phyloP scores from a whole-genome alignment of 37 sponge, comb jelly and placozoan genomes.

The Chondrilla cf. caribensis region DNA sequence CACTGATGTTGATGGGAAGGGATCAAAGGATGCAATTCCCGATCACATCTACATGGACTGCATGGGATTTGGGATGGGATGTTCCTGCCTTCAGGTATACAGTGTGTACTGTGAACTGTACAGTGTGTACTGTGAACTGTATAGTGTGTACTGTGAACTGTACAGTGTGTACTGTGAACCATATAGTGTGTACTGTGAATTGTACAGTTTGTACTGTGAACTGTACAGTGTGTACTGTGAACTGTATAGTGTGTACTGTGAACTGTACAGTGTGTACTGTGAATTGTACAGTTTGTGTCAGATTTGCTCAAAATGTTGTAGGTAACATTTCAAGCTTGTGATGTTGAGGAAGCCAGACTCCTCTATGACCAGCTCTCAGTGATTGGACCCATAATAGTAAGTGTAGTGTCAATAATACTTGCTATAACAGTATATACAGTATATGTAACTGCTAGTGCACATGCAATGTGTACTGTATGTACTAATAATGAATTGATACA shows the following conservation, averaged over 20 bases:
- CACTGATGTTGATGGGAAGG: conserved; percentile 49
- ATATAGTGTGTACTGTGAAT: no score
- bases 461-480: neutral
- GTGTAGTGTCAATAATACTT: neutral
- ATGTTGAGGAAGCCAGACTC: conserved; percentile 72
- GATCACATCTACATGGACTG: conserved; percentile 96
- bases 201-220: no score
- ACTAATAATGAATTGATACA: no score
- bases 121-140: no score
- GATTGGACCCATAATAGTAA: conserved; percentile 68
- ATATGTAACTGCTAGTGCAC: neutral
- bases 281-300: neutral
- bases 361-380: conserved; percentile 92
- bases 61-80: conserved; percentile 99
- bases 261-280: no score
- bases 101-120: no score
- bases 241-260: no score
- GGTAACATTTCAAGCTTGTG: conserved; percentile 90
- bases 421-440: no score
- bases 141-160: no score
- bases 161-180: no score
- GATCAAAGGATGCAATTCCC: conserved; percentile 52
- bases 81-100: conserved; percentile 92
- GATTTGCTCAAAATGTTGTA: conserved; percentile 1
- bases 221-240: no score